A percentile compares a stretch with the other conserved stretches of the same genome.
Conservation (phyloP, 2,797 vertebrate species). For the Sparidentex hasta region DNA sequence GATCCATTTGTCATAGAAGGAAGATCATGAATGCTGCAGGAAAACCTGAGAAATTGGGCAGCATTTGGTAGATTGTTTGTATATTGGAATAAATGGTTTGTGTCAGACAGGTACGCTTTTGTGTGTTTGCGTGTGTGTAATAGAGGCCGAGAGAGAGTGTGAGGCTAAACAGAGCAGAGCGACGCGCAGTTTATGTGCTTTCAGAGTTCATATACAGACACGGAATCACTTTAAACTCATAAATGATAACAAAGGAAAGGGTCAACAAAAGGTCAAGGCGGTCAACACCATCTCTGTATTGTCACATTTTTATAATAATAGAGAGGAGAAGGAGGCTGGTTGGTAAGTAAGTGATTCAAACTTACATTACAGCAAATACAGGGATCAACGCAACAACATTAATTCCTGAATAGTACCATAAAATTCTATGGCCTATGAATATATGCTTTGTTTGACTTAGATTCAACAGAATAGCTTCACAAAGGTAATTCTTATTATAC, state of each 20-base stretch:
- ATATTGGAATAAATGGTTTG: constrained; percentile 64
- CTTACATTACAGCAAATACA: constrained; percentile 34
- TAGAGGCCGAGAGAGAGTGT: background rate
- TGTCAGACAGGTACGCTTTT: constrained; percentile 41
- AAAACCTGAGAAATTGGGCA: constrained; percentile 50
- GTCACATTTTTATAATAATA: constrained; percentile 37
- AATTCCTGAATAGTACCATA: constrained; percentile 8
- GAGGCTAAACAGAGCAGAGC: constrained; percentile 37
- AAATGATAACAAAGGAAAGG: constrained; percentile 48
- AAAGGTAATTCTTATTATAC: background rate
- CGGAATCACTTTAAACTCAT: constrained; percentile 48
- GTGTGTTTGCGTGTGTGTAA: constrained; percentile 18
- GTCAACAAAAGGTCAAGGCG: constrained; percentile 51
- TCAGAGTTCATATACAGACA: constrained; percentile 49
- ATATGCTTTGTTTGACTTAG: constrained; percentile 4
- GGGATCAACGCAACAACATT: constrained; percentile 45
- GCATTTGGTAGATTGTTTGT: constrained; percentile 56
- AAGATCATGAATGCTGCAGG: constrained; percentile 35
- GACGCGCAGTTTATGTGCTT: constrained; percentile 45
- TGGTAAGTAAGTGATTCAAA: constrained; percentile 38
- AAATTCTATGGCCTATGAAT: constrained; percentile 9
- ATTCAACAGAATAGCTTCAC: constrained; percentile 10
- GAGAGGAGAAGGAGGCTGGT: constrained; percentile 7
- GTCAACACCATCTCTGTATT: constrained; percentile 37
- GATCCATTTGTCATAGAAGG: constrained; percentile 50